Percentiles rank a stretch among this genome's conserved stretches.
Evolutionary conservation across 2,113 vertebrate genomes (phyloP).

Genomic region (Chaetodon trifascialis): DNA sequence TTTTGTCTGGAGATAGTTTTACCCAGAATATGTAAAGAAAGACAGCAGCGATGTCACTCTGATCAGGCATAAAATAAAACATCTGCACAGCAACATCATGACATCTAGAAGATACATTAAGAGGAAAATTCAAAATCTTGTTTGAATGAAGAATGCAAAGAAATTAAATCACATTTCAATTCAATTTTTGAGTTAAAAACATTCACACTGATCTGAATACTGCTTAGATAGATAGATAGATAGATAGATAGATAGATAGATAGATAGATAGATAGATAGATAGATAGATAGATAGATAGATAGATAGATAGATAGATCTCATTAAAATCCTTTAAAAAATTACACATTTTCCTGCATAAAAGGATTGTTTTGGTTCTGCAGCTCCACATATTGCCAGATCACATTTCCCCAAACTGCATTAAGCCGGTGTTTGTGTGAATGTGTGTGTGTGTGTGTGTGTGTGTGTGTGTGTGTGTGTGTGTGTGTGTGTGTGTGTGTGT

Average conservation of each 20-base stretch:
- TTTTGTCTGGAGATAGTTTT: neutral
- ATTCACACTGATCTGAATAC: no score
- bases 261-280: neutral
- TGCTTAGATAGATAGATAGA: no score
- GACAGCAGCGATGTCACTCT: neutral
- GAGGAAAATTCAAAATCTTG: neutral
- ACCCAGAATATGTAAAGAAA: neutral
- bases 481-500: conserved; percentile 29
- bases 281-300: no score
- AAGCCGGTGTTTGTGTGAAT: neutral
- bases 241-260: no score
- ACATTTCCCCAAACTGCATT: conserved; percentile 3
- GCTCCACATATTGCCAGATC: conserved; percentile 22
- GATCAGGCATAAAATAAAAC: neutral
- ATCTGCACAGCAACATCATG: conserved; percentile 11
- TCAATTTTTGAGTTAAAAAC: neutral
- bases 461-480: conserved; percentile 8
- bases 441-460: neutral
- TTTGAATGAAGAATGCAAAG: neutral
- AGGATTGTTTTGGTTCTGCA: neutral
- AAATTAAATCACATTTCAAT: neutral
- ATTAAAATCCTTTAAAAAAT: neutral
- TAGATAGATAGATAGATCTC: no score
- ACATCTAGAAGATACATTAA: neutral
- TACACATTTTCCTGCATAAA: neutral